Evolutionary conservation across 1,140 invertebrate genomes (phyloP), one percentile per base, ranked within the genome.

Genomic region (Oncopeltus fasciatus): DNA sequence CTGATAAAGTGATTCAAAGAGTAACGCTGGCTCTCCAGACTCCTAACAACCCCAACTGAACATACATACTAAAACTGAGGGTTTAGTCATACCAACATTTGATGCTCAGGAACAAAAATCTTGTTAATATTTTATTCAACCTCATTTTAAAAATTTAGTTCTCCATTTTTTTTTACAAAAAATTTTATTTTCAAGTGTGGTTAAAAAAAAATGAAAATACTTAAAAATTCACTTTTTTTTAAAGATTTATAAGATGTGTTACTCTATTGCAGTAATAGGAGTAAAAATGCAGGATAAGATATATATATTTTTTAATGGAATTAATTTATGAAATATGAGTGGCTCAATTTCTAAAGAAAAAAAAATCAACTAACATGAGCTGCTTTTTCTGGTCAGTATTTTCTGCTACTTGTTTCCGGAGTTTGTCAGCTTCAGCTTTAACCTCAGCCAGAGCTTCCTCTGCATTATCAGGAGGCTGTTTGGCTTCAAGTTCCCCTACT

Each of bases 311-410:
- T 8, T 11, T 12, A 31, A 8, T 24, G 18, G 21, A n/a, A 26
- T 18, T 24, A n/a, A 12, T 57, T 57, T n/a, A 24, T 14, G 56
- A 57, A n/a, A 31, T 28, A 61, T 5, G 12, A 51, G 4, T 24
- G 12, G 18, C 49, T 58, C 49, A 14, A 61, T 31, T 16, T 12
- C 5, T 18, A 18, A 61, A 59, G 27, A 29, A 57, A 2, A 51
- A 43, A 11, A 47, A 18, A 59, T 18, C 0, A 33, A 60, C 64
- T 56, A 43, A 67, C 66, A 61, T 64, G 38, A 67, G 61, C 21
- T 68, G 64, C 26, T 66, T 63, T 27, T 64, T 65, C 28, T 46
- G 60, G 33, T 65, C 57, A 20, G 49, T 62, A 28, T 63, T 65
- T 18, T 66, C 62, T n/a, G 18, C 12, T 0, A 68, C 43, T 28